Evolutionary conservation across 2,888 invertebrate species (phyloP).

Genomic region (Synanthedon tipuliformis): DNA sequence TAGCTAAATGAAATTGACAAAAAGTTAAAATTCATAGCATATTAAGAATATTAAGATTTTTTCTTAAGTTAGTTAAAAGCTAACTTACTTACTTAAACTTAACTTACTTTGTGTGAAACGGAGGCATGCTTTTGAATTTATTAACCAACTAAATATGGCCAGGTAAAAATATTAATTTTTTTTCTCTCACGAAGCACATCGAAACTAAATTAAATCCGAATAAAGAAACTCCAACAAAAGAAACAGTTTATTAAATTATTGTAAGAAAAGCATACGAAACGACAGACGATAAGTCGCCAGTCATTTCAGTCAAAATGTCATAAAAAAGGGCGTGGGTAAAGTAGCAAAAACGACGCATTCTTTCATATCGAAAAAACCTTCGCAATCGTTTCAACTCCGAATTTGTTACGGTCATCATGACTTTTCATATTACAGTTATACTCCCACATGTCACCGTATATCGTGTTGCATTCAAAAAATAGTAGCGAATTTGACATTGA

Average conservation of each 20-base stretch:
- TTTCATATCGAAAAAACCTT: conserved; percentile 18
- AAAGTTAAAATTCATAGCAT: too few species aligned
- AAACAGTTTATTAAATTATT: conserved; percentile 26
- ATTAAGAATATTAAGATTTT: too few species aligned
- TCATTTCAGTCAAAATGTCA: conserved; percentile 28
- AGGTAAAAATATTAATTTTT: not conserved
- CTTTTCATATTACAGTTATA: conserved; percentile 23
- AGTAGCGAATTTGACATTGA: conserved; percentile 60
- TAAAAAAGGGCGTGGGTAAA: conserved; percentile 25
- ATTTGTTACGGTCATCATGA: conserved; percentile 58
- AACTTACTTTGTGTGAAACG: too few species aligned
- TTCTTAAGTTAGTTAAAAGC: too few species aligned
- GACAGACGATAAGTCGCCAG: conserved; percentile 54
- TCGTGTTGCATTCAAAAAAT: conserved; percentile 43
- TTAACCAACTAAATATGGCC: too few species aligned
- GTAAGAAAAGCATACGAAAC: conserved; percentile 16
- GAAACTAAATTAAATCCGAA: conserved; percentile 2
- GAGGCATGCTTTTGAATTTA: too few species aligned
- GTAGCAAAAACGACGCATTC: conserved; percentile 28
- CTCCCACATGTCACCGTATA: conserved; percentile 58
- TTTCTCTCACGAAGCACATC: not conserved
- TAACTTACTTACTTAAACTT: too few species aligned
- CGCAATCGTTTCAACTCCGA: conserved; percentile 9
- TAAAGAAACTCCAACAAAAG: conserved; percentile 15
- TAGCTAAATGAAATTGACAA: too few species aligned